A percentile compares a stretch with the other conserved stretches of the same genome.
These are phyloP conservation scores for Acrocephalus kingi DNA, from an alignment of 2,113 vertebrate species.

Conservation along the genomic window DNA sequence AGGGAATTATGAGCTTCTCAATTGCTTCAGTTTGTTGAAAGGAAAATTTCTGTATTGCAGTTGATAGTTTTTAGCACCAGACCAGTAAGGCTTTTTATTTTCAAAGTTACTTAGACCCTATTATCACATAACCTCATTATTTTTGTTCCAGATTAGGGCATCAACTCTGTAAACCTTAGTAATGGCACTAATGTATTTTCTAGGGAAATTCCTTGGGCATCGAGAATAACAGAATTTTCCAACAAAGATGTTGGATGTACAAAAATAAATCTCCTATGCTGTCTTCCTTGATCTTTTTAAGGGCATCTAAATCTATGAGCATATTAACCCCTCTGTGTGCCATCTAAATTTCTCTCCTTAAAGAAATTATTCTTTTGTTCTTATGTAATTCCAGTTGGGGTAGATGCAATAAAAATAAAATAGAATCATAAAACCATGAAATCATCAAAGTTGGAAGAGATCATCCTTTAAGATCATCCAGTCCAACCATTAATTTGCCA, in stretches of 20 bases:
- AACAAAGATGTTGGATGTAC: not conserved
- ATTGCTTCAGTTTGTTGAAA: not conserved
- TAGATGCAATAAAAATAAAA: not conserved
- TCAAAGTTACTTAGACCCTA: not conserved
- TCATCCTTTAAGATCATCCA: not conserved
- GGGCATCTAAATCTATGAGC: not conserved
- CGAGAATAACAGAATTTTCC: not conserved
- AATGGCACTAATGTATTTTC: not conserved
- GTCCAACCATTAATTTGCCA: fast-evolving
- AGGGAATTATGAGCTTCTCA: not conserved
- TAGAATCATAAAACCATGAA: not conserved
- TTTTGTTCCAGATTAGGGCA: not conserved
- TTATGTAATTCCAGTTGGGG: not conserved
- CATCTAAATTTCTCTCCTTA: not conserved
- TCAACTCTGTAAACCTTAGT: not conserved
- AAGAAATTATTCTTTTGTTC: not conserved
- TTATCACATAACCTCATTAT: not conserved
- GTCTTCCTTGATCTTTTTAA: not conserved
- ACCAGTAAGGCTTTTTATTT: not conserved
- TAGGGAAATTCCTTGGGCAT: not conserved
- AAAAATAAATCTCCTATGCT: not conserved
- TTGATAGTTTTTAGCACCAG: not conserved
- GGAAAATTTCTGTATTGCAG: not conserved
- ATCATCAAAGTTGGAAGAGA: not conserved
- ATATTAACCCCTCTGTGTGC: not conserved